Evolutionary conservation across 2,113 vertebrate species (phyloP).

Genomic region (Syngnathus scovelli): DNA sequence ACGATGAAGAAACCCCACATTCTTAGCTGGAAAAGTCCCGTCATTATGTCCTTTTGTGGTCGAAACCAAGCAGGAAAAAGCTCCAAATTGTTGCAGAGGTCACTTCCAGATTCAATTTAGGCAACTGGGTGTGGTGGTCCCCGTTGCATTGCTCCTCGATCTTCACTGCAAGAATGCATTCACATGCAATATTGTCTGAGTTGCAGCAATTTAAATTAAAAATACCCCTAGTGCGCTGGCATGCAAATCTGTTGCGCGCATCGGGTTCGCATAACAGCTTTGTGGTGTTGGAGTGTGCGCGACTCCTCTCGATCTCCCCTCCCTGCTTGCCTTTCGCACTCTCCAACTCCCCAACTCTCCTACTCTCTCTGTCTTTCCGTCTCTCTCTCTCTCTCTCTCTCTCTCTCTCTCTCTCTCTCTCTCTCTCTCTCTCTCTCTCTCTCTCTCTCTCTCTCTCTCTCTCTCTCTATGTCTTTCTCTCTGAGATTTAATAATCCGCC

Average conservation of each 20-base stretch:
- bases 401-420: no score
- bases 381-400: conserved; percentile 33
- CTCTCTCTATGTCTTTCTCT: no score
- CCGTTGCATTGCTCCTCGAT: conserved; percentile 38
- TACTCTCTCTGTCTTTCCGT: conserved; percentile 46
- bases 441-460: no score
- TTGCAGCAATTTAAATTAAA: conserved; percentile 26
- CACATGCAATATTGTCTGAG: conserved; percentile 12
- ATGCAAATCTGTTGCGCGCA: conserved; percentile 45
- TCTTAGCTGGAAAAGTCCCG: conserved; percentile 26
- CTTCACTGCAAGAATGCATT: conserved; percentile 7
- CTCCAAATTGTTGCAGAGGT: conserved; percentile 12
- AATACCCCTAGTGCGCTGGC: conserved; percentile 7
- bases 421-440: no score
- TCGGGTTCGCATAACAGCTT: conserved; percentile 38
- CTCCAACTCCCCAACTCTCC: conserved; percentile 33
- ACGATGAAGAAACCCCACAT: conserved; percentile 59
- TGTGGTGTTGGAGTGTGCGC: conserved; percentile 46
- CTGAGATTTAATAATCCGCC: conserved; percentile 73
- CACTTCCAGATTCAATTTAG: conserved; percentile 38
- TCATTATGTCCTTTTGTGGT: conserved; percentile 32
- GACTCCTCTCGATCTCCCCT: conserved; percentile 44
- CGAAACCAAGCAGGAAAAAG: conserved; percentile 11
- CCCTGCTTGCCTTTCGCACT: conserved; percentile 32
- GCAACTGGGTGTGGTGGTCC: conserved; percentile 11